These are phyloP conservation scores for Aplysina aerophoba DNA, from an alignment of 37 sponge, comb jelly and placozoan genomes.

Conservation along the genomic window DNA sequence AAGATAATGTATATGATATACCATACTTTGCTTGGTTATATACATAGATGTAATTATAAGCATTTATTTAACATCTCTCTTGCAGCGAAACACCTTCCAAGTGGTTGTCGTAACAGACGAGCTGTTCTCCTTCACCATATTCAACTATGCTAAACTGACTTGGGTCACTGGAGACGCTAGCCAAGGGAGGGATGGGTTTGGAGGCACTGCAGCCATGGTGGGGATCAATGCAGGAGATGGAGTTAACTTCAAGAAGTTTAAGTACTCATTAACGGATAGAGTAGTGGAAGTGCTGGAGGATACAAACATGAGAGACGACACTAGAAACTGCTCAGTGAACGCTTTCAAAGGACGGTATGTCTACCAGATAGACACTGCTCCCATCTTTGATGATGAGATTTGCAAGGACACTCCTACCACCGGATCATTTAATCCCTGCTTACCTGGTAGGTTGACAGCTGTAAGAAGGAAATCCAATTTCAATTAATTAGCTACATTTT, in stretches of 20 bases:
- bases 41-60: too few species aligned
- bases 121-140: slow-evolving; percentile 23
- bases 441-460: too few species aligned
- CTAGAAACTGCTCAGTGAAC: too few species aligned
- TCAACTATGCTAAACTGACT: slow-evolving; percentile 21
- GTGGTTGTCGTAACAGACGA: slow-evolving; percentile 28
- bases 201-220: slow-evolving; percentile 39
- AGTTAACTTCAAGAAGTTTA: not conserved
- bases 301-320: not conserved
- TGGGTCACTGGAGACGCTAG: slow-evolving; percentile 33
- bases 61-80: not conserved
- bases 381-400: not conserved
- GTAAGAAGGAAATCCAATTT: too few species aligned
- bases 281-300: not conserved
- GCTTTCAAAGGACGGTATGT: not conserved
- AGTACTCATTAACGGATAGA: not conserved
- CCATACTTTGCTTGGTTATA: too few species aligned
- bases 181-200: not conserved
- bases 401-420: not conserved
- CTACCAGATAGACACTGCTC: not conserved
- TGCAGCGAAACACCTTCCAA: slow-evolving; percentile 25
- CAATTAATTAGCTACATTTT: too few species aligned
- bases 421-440: too few species aligned
- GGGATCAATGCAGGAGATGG: slow-evolving; percentile 34
- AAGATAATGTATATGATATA: too few species aligned